Evolutionary conservation across 2,113 vertebrate species (phyloP).

Genomic region (Salvator merianae): DNA sequence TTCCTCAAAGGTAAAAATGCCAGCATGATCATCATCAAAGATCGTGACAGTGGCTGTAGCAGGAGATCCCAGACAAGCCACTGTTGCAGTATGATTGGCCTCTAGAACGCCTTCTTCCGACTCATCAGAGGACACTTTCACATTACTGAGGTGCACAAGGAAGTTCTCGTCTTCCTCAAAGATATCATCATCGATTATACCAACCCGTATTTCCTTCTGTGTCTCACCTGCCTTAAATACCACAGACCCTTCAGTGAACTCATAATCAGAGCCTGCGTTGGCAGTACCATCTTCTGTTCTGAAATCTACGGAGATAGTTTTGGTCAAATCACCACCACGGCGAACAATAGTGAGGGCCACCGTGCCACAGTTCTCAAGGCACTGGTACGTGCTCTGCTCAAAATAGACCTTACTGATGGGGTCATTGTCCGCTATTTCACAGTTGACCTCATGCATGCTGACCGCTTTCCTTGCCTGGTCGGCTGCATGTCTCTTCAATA

Average conservation of each 20-base stretch:
- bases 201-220: constrained; percentile 88
- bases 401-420: constrained; percentile 88
- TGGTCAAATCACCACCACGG: constrained; percentile 85
- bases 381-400: constrained; percentile 89
- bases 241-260: constrained; percentile 85
- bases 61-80: constrained; percentile 83
- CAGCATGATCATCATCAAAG: constrained; percentile 94
- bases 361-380: constrained; percentile 93
- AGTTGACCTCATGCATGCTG: constrained; percentile 87
- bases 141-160: constrained; percentile 89
- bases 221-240: constrained; percentile 91
- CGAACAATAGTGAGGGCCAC: constrained; percentile 86
- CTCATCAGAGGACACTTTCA: constrained; percentile 76
- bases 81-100: constrained; percentile 66
- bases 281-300: constrained; percentile 93
- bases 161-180: constrained; percentile 98
- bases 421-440: constrained; percentile 76
- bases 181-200: constrained; percentile 94
- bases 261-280: constrained; percentile 92
- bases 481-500: constrained; percentile 89
- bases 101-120: constrained; percentile 74
- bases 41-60: constrained; percentile 89
- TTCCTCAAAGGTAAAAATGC: constrained; percentile 95
- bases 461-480: constrained; percentile 88
- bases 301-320: constrained; percentile 85